Evolutionary conservation across 2,113 vertebrate species (phyloP).

Genomic region (Marmota monax): DNA sequence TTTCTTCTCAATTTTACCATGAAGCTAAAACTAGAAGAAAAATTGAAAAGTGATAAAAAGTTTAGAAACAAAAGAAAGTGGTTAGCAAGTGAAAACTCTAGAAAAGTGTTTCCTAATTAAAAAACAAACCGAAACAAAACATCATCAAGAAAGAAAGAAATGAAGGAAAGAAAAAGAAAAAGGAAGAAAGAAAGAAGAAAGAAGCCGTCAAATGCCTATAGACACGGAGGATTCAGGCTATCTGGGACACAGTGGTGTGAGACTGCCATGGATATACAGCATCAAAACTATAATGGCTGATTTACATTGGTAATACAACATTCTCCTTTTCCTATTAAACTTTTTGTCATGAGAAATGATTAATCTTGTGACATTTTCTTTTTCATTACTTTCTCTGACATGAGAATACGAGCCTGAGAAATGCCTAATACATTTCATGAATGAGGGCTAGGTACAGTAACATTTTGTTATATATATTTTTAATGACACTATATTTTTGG

Average conservation of each 20-base stretch:
- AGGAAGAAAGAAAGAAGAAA: not conserved
- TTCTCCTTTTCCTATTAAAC: conserved; percentile 70
- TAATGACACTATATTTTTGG: not conserved
- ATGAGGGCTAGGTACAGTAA: conserved; percentile 51
- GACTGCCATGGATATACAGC: not conserved
- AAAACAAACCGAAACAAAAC: not conserved
- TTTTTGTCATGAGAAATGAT: conserved; percentile 77
- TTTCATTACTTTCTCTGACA: conserved; percentile 75
- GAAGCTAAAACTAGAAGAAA: not conserved
- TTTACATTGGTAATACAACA: conserved; percentile 73
- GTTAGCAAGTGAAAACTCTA: not conserved
- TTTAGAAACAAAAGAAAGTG: too few relatives aligned
- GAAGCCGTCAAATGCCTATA: not conserved
- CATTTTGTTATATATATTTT: conserved; percentile 37
- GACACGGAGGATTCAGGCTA: not conserved
- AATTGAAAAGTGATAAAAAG: too few relatives aligned
- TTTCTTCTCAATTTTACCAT: not conserved
- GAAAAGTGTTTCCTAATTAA: not conserved
- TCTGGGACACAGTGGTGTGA: not conserved
- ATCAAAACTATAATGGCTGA: conserved; percentile 54
- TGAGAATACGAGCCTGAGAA: conserved; percentile 64
- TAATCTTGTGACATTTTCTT: conserved; percentile 79
- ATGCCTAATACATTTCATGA: conserved; percentile 66
- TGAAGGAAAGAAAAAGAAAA: not conserved
- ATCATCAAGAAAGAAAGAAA: too few relatives aligned